These are phyloP conservation scores for Neosilurus hyrtlii DNA, from an alignment of 2,797 vertebrate genomes.

Conservation along the genomic window DNA sequence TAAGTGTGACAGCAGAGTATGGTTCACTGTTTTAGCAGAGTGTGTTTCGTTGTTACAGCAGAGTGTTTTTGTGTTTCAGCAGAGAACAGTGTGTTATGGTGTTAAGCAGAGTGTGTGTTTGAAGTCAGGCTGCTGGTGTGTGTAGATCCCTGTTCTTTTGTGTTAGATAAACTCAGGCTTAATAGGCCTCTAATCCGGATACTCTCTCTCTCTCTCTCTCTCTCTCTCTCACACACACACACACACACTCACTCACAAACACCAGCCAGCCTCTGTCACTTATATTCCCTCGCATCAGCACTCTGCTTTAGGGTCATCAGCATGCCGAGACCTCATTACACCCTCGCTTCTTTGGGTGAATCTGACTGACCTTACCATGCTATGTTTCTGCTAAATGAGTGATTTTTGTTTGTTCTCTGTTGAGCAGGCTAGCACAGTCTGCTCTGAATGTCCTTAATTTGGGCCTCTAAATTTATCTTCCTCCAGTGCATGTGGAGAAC, in stretches of 20 bases:
- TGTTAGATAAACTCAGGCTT: conserved; percentile 23
- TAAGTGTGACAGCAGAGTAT: not conserved
- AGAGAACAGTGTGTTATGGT: not conserved
- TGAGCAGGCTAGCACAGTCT: not conserved
- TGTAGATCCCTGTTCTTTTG: conserved; percentile 14
- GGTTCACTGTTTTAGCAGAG: not conserved
- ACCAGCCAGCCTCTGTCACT: conserved; percentile 16
- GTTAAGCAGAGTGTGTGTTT: not conserved
- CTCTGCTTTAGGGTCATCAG: conserved; percentile 4
- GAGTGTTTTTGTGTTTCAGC: not conserved
- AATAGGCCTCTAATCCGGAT: conserved; percentile 19
- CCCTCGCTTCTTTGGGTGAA: not conserved
- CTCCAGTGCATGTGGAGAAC: not conserved
- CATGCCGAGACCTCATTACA: not conserved
- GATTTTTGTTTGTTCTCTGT: not conserved
- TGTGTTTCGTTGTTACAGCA: not conserved
- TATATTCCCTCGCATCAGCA: not conserved
- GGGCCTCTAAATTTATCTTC: not conserved
- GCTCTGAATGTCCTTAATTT: not conserved
- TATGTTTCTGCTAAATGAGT: not conserved
- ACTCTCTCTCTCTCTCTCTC: conserved; percentile 11
- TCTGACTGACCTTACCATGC: conserved; percentile 1
- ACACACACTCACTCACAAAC: not conserved
- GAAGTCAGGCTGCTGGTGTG: not conserved
- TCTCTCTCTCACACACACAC: too few relatives aligned